These are phyloP conservation scores for Geotrypetes seraphini DNA, from an alignment of 2,797 vertebrate species.

Conservation along the genomic window DNA sequence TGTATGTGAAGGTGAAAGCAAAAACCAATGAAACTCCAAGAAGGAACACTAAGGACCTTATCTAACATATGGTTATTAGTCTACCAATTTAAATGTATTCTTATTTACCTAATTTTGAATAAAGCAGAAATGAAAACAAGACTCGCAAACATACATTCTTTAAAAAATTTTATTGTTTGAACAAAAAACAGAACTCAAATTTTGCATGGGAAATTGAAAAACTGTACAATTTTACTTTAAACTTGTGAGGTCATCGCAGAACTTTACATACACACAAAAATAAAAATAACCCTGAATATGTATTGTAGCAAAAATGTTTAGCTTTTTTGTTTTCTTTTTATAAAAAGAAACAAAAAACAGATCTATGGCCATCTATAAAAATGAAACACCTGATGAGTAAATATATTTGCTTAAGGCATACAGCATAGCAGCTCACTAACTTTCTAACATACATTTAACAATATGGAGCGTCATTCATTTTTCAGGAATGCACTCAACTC, in stretches of 20 bases:
- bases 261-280: conserved; percentile 39
- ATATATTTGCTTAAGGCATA: conserved; percentile 64
- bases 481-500: conserved; percentile 44
- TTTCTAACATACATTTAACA: conserved; percentile 39
- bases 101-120: no score
- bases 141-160: conserved; percentile 36
- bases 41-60: no score
- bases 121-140: no score
- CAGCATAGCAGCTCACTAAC: conserved; percentile 57
- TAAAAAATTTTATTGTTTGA: conserved; percentile 60
- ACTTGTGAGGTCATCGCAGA: conserved; percentile 48
- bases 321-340: conserved; percentile 35
- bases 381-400: conserved; percentile 52
- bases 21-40: no score
- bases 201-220: conserved; percentile 46
- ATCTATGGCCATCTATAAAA: conserved; percentile 55
- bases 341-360: conserved; percentile 47
- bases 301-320: conserved; percentile 46
- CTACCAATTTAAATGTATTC: no score
- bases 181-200: conserved; percentile 57
- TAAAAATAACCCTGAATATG: conserved; percentile 50
- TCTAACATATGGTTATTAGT: no score
- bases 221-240: conserved; percentile 48
- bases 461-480: conserved; percentile 29
- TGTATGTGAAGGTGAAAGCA: no score